phyloP scores from a whole-genome alignment of 2,888 invertebrate genomes.

The Notodonta dromedarius region DNA sequence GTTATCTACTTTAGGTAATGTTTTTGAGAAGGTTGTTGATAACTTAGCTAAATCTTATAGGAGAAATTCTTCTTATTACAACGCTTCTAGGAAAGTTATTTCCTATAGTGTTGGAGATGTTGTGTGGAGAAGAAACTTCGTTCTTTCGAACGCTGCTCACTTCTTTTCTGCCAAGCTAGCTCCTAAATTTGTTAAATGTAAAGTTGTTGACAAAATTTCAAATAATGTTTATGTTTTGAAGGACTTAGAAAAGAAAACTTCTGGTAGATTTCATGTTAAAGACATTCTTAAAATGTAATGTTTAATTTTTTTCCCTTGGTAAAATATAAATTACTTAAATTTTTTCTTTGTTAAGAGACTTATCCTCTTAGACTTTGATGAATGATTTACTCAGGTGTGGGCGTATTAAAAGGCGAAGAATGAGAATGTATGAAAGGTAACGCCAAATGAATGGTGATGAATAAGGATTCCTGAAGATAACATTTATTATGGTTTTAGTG shows the following conservation, averaged over 20 bases:
- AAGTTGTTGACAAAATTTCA: constrained; percentile 8
- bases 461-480: neutral
- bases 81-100: constrained; percentile 5
- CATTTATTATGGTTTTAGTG: neutral
- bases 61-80: constrained; percentile 9
- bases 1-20: neutral
- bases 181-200: constrained; percentile 13
- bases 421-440: neutral
- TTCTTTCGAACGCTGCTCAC: constrained; percentile 7
- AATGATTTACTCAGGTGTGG: neutral
- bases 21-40: constrained; percentile 7
- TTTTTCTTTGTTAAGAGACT: neutral
- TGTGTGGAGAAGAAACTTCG: constrained; percentile 13
- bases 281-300: constrained; percentile 4
- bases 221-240: constrained; percentile 12
- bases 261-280: constrained; percentile 12
- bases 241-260: constrained; percentile 3
- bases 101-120: constrained; percentile 8
- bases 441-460: neutral
- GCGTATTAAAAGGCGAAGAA: neutral
- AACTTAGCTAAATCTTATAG: constrained; percentile 8
- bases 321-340: neutral
- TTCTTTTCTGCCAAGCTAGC: constrained; percentile 13
- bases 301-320: neutral
- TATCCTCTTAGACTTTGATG: neutral